These are phyloP conservation scores for Sebastes melanostomus DNA, from an alignment of 2,797 vertebrate genomes.

Conservation along the genomic window DNA sequence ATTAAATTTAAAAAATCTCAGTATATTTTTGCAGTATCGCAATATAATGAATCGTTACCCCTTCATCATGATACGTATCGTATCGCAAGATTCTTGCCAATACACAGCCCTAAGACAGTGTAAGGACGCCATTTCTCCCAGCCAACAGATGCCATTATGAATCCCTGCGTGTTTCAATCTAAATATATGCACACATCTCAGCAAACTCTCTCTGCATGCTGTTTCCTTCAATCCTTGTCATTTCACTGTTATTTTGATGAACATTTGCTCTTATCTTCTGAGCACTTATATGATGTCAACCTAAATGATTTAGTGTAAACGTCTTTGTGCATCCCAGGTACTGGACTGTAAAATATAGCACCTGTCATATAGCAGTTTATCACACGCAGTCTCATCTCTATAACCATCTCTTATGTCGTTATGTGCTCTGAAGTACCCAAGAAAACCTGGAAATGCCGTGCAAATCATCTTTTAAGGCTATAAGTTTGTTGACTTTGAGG, in stretches of 20 bases:
- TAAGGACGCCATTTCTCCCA: not conserved
- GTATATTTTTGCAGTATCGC: too few relatives aligned
- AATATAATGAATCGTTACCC: too few relatives aligned
- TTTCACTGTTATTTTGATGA: not conserved
- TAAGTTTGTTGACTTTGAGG: slow-evolving; percentile 41
- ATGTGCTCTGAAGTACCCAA: slow-evolving; percentile 12
- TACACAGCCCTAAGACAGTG: not conserved
- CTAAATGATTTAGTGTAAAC: not conserved
- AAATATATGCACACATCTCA: not conserved
- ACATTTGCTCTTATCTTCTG: not conserved
- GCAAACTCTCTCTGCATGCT: not conserved
- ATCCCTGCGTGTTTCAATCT: slow-evolving; percentile 1
- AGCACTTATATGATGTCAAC: not conserved
- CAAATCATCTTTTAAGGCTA: slow-evolving; percentile 11
- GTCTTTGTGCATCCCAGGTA: not conserved
- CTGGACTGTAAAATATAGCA: slow-evolving; percentile 2
- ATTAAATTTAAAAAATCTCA: too few relatives aligned
- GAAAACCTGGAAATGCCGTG: slow-evolving; percentile 10
- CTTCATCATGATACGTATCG: too few relatives aligned
- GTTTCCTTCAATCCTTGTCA: not conserved
- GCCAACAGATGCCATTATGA: not conserved
- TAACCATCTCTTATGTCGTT: not conserved
- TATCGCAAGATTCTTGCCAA: not conserved
- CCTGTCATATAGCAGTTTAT: slow-evolving; percentile 15
- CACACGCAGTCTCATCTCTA: slow-evolving; percentile 2